Conservation (phyloP, 2,888 invertebrate genomes). For the Dasysyrphus tricinctus region DNA sequence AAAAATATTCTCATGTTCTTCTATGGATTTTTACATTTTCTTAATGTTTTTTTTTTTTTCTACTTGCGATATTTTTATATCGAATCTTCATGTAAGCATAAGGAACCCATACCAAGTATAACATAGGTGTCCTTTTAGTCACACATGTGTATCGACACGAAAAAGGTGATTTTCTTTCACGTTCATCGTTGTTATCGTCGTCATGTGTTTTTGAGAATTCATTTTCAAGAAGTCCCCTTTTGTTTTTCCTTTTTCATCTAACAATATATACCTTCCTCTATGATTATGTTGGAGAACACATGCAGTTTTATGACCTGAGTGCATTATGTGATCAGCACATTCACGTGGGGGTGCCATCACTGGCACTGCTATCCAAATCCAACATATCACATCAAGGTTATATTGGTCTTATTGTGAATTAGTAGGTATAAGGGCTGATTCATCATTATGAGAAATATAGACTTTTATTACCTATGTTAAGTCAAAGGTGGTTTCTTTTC, state of each 20-base stretch:
- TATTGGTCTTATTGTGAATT: background rate
- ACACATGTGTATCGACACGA: constrained; percentile 73
- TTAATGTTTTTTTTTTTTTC: constrained; percentile 30
- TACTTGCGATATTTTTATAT: constrained; percentile 25
- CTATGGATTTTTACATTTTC: constrained; percentile 31
- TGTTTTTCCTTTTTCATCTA: constrained; percentile 15
- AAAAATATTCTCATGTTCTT: constrained; percentile 62
- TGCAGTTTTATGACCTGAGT: constrained; percentile 75
- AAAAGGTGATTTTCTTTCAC: constrained; percentile 63
- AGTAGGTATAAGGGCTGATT: constrained; percentile 1
- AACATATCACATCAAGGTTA: constrained; percentile 2
- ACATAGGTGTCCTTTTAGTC: constrained; percentile 75
- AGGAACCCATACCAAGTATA: constrained; percentile 53
- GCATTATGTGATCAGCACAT: constrained; percentile 68
- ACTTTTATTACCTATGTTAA: constrained; percentile 10
- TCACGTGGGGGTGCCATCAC: constrained; percentile 42
- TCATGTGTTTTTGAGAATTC: constrained; percentile 27
- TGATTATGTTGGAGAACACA: constrained; percentile 56
- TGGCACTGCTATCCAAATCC: background rate
- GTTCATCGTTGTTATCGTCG: background rate
- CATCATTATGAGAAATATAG: constrained; percentile 8
- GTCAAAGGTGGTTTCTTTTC: constrained; percentile 8
- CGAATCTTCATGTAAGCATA: constrained; percentile 51
- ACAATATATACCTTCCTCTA: background rate
- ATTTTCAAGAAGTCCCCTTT: constrained; percentile 38